A percentile compares a stretch with the other conserved stretches of the same genome.
Conservation (phyloP, 2,113 vertebrate genomes). For the Ochotona curzoniae region DNA sequence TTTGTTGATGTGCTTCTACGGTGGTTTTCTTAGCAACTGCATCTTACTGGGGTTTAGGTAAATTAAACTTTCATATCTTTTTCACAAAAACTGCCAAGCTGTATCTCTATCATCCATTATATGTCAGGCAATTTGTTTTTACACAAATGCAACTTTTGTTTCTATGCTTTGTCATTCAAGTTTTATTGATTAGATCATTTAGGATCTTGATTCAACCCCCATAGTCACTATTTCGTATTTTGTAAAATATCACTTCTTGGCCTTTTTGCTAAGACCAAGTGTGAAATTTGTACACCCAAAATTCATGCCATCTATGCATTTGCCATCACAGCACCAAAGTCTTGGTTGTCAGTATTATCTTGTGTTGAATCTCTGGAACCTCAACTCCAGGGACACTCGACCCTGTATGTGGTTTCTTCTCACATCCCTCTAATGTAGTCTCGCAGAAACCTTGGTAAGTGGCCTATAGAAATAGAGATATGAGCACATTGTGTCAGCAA, state of each 20-base stretch:
- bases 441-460: not conserved
- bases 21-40: not conserved
- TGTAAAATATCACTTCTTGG: too few relatives aligned
- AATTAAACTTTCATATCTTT: not conserved
- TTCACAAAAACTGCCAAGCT: not conserved
- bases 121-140: not conserved
- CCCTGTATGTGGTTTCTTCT: not conserved
- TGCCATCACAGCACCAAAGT: too few relatives aligned
- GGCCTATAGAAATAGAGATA: not conserved
- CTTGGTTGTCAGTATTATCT: not conserved
- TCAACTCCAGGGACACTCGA: not conserved
- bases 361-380: not conserved
- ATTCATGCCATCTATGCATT: not conserved
- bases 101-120: not conserved
- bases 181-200: not conserved
- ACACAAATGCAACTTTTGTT: not conserved
- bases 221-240: too few relatives aligned
- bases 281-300: not conserved
- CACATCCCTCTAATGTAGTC: not conserved
- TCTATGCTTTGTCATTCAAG: not conserved
- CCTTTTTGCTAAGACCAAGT: too few relatives aligned
- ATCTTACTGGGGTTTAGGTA: not conserved
- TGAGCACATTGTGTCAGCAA: not conserved
- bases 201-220: not conserved
- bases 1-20: not conserved